Evolutionary conservation across 2,113 vertebrate genomes (phyloP).

Genomic region (Paracanthobrama guichenoti): DNA sequence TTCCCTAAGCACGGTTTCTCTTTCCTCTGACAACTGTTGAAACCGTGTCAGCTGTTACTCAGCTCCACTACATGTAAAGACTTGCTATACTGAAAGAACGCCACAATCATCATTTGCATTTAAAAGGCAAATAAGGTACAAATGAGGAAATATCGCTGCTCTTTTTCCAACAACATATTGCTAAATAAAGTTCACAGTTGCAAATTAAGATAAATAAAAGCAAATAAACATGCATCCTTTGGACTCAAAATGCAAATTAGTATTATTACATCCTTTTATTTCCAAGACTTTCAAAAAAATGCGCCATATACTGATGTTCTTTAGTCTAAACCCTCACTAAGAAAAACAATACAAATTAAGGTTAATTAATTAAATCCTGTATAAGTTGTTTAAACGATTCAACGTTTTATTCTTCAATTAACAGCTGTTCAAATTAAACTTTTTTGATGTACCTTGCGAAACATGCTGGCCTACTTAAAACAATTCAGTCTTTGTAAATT

Average conservation of each 20-base stretch:
- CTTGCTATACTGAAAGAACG: slow-evolving; percentile 13
- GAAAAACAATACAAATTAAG: not conserved
- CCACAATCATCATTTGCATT: slow-evolving; percentile 50
- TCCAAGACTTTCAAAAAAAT: not conserved
- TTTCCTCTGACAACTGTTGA: not conserved
- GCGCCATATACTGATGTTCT: not conserved
- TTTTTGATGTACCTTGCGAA: not conserved
- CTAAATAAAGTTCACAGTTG: slow-evolving; percentile 2
- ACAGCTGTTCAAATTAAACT: not conserved
- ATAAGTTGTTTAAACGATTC: not conserved
- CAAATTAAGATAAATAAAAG: not conserved
- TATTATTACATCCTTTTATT: not conserved
- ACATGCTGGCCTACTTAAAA: not conserved
- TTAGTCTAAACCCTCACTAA: not conserved
- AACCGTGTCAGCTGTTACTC: not conserved
- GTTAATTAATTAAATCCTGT: not conserved
- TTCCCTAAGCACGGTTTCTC: not conserved
- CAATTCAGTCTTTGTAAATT: slow-evolving; percentile 7
- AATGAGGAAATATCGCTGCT: slow-evolving; percentile 43
- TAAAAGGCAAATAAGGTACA: slow-evolving; percentile 64
- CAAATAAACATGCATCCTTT: not conserved
- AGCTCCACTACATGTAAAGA: not conserved
- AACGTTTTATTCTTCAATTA: not conserved
- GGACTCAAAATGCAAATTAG: not conserved
- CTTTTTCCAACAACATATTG: not conserved